These are phyloP conservation scores for Microcaecilia unicolor DNA, from an alignment of 2,797 vertebrate genomes.

Conservation along the genomic window DNA sequence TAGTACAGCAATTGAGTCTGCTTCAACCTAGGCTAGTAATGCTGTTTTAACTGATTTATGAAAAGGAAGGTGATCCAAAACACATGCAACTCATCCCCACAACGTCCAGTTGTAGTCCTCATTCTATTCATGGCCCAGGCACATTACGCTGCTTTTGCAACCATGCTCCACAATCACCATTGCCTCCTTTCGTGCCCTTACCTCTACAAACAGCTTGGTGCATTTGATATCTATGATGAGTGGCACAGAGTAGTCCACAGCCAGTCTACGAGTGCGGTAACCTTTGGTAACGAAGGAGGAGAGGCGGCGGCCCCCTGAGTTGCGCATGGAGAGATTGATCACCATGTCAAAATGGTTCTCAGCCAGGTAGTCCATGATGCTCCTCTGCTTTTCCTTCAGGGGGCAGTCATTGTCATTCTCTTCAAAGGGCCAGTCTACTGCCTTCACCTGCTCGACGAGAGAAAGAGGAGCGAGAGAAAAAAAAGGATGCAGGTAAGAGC, in stretches of 20 bases:
- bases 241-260: constrained; percentile 89
- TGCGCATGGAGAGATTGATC: constrained; percentile 93
- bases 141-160: no score
- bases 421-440: constrained; percentile 95
- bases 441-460: constrained; percentile 64
- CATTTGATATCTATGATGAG: constrained; percentile 98
- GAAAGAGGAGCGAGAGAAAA: no score
- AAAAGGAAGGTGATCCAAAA: no score
- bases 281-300: constrained; percentile 96
- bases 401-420: constrained; percentile 71
- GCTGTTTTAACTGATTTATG: no score
- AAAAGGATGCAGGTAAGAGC: no score
- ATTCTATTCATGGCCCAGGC: no score
- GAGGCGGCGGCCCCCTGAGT: constrained; percentile 79
- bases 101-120: no score
- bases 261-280: constrained; percentile 88
- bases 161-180: fast-evolving
- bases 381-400: constrained; percentile 79
- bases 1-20: no score
- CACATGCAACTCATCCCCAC: no score
- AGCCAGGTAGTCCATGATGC: constrained; percentile 91
- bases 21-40: no score
- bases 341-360: constrained; percentile 97
- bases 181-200: constrained; percentile 13
- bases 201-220: constrained; percentile 96